These are phyloP conservation scores for Zaprionus lineosus DNA, from an alignment of 2,888 invertebrate genomes.

Conservation along the genomic window DNA sequence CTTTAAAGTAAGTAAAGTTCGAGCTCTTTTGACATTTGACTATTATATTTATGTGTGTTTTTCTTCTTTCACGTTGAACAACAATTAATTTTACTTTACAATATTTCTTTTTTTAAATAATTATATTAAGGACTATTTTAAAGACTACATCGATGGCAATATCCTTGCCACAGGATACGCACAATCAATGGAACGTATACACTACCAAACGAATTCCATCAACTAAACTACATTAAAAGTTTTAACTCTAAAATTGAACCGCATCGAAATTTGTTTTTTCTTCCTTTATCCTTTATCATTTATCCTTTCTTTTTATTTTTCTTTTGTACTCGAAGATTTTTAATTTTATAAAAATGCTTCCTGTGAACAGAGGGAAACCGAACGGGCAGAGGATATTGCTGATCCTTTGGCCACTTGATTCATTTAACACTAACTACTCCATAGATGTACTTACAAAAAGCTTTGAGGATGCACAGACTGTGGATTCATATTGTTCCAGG, in stretches of 20 bases:
- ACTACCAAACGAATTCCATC: constrained; percentile 32
- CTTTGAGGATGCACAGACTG: constrained; percentile 25
- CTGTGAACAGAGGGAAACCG: no score
- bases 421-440: constrained; percentile 33
- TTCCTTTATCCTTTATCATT: no score
- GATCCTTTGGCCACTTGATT: constrained; percentile 3
- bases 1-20: background rate
- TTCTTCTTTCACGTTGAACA: constrained; percentile 53
- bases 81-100: constrained; percentile 48
- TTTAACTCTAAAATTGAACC: constrained; percentile 16
- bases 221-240: constrained; percentile 24
- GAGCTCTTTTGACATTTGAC: constrained; percentile 4
- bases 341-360: constrained; percentile 37
- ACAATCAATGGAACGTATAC: constrained; percentile 39
- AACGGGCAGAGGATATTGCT: background rate
- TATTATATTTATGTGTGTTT: constrained; percentile 29
- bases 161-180: constrained; percentile 39
- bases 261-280: constrained; percentile 22
- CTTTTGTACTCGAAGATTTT: constrained; percentile 51
- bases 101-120: constrained; percentile 26
- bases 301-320: background rate
- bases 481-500: constrained; percentile 33
- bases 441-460: constrained; percentile 32
- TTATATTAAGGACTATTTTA: no score
- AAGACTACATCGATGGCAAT: constrained; percentile 39